These are phyloP conservation scores for Eptesicus fuscus DNA, from an alignment of 2,113 vertebrate genomes.

Conservation along the genomic window DNA sequence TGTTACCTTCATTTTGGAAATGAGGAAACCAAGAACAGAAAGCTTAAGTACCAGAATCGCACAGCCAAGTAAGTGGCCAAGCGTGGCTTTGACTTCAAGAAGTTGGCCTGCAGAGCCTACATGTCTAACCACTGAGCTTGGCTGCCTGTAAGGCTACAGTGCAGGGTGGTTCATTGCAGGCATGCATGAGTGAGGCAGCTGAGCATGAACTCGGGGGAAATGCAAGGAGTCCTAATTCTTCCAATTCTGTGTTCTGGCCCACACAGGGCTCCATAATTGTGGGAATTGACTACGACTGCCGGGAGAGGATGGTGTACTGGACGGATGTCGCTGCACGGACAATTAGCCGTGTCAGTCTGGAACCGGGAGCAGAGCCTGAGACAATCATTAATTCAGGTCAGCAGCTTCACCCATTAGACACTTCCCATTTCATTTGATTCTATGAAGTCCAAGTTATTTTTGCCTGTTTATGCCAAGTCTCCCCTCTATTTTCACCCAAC, in stretches of 20 bases:
- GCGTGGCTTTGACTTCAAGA: neutral
- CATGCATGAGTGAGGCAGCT: neutral
- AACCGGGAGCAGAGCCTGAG: constrained; percentile 90
- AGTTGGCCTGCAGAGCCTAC: neutral
- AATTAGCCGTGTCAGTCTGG: constrained; percentile 89
- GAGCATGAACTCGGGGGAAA: neutral
- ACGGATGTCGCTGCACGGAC: constrained; percentile 92
- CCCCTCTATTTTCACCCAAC: neutral
- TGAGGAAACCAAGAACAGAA: neutral
- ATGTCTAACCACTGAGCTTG: neutral
- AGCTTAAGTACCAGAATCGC: neutral
- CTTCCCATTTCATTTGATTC: neutral
- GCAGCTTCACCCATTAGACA: neutral
- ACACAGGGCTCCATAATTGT: constrained; percentile 96
- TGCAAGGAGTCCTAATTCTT: neutral
- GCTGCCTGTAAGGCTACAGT: neutral
- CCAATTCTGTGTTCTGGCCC: neutral
- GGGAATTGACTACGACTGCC: constrained; percentile 94
- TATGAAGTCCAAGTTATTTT: neutral
- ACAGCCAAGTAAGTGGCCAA: neutral
- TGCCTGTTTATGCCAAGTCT: neutral
- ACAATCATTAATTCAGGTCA: constrained; percentile 89
- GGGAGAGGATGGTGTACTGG: constrained; percentile 93
- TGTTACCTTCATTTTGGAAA: neutral
- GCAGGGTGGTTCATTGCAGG: neutral